Base-by-base conservation (phyloP, 2,888 invertebrate genomes). In the Biston betularia region DNA sequence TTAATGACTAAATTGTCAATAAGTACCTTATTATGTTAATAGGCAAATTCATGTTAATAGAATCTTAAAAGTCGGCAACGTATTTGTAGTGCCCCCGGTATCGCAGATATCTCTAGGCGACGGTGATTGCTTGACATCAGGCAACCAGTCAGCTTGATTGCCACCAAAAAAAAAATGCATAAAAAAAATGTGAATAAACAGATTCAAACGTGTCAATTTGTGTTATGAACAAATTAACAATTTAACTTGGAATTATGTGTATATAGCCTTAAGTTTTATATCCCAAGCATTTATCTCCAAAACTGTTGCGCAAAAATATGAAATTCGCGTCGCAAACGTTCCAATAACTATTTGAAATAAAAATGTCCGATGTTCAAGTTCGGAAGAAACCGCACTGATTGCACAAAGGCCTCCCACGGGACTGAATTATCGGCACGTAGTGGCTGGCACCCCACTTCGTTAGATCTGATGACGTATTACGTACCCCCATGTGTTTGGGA, bases 321-420 rank as follows among this genome's bases (percentile, higher is more conserved):
- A 61, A 63, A 65, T 63, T 33, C 14, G 6, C 42, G 14, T 61
- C 62, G 63, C 44, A 59, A 72, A 60, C 60, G 55, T 69, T 69
- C 56, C 46, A 66, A 77, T 79, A 79, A 82, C 81, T 85, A 82
- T 81, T 77, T 71, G 69, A 81, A 78, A 82, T 80, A 85, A 86
- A 84, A 84, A 78, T 76, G 70, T 77, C 70, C 76, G 75, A 70
- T 68, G 70, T 78, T 80, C 75, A 78, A 77, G 79, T 84, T 83
- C 79, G 80, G 86, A 90, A 91, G 92, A 92, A 92, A 90, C 88
- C 90, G 82, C 88, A 81, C 88, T 92, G 93, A 92, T 93, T 93
- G 91, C 88, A 93, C 92, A 93, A 93, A 93, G 92, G 87, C 82
- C 85, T 87, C 92, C 87, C 90, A 78, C 71, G 90, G 85, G 91